These are phyloP conservation scores for Cyanocitta stelleri DNA, from an alignment of 2,113 vertebrate genomes.

Conservation along the genomic window DNA sequence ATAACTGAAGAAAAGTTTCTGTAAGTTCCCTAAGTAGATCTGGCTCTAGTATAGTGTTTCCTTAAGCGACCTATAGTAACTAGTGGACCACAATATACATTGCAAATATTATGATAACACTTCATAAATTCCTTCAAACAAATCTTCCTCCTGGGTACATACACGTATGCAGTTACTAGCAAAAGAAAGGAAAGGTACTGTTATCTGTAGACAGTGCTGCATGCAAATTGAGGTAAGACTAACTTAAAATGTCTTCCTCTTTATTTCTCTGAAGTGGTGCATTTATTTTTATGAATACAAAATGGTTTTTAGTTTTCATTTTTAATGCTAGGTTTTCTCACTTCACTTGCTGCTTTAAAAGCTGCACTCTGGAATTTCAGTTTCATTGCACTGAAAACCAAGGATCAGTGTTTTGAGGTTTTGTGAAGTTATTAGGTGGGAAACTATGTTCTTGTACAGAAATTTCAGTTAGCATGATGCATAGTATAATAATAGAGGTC, in stretches of 20 bases:
- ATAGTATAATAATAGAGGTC: neutral
- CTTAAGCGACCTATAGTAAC: neutral
- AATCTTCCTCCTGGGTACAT: neutral
- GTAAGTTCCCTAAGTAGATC: neutral
- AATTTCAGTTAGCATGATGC: neutral
- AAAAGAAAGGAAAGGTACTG: neutral
- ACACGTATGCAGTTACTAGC: neutral
- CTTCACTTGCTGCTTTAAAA: neutral
- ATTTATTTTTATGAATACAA: neutral
- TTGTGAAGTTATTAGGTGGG: slow-evolving; percentile 9
- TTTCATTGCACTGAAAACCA: neutral
- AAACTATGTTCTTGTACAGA: neutral
- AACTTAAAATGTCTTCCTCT: neutral
- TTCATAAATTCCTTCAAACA: neutral
- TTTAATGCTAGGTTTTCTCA: neutral
- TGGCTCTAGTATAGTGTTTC: neutral
- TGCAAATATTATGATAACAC: neutral
- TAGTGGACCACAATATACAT: neutral
- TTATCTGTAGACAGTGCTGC: neutral
- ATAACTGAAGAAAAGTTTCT: neutral
- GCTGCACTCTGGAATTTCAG: neutral
- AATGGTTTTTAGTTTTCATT: neutral
- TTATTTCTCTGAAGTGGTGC: neutral
- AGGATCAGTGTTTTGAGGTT: neutral
- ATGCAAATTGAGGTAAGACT: accelerated